Evolutionary conservation across 2,797 vertebrate species (phyloP).

Genomic region (Jordanella pulchra): DNA sequence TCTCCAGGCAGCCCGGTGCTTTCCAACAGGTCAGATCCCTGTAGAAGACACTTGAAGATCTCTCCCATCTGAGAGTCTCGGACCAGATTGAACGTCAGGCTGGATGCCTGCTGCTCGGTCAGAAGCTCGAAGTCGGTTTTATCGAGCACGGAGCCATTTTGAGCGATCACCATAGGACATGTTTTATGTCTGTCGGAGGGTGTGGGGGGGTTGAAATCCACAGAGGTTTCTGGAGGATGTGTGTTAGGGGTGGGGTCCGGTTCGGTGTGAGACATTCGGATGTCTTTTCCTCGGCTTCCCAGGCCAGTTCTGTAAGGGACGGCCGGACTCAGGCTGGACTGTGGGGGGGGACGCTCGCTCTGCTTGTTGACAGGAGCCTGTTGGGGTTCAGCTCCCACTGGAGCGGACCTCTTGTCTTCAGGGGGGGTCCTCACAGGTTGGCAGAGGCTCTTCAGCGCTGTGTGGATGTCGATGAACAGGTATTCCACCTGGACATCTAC

Average conservation of each 20-base stretch:
- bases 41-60: conserved; percentile 94
- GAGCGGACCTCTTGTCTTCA: conserved; percentile 48
- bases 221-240: conserved; percentile 5
- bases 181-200: conserved; percentile 57
- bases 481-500: conserved; percentile 92
- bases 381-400: conserved; percentile 36
- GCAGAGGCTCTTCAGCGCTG: conserved; percentile 78
- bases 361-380: conserved; percentile 40
- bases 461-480: conserved; percentile 87
- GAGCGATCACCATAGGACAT: conserved; percentile 59
- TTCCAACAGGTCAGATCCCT: conserved; percentile 90
- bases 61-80: conserved; percentile 98
- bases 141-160: conserved; percentile 69
- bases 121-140: conserved; percentile 90
- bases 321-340: conserved; percentile 13
- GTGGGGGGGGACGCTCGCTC: neutral
- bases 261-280: conserved; percentile 66
- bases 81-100: conserved; percentile 93
- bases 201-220: conserved; percentile 19
- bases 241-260: conserved; percentile 25
- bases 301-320: conserved; percentile 72
- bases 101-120: conserved; percentile 91
- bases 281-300: conserved; percentile 83
- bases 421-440: conserved; percentile 41
- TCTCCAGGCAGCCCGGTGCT: conserved; percentile 66